Evolutionary conservation across 2,888 invertebrate species (phyloP), one percentile per base, ranked within the genome.

Genomic region (Pediacus dermestoides): DNA sequence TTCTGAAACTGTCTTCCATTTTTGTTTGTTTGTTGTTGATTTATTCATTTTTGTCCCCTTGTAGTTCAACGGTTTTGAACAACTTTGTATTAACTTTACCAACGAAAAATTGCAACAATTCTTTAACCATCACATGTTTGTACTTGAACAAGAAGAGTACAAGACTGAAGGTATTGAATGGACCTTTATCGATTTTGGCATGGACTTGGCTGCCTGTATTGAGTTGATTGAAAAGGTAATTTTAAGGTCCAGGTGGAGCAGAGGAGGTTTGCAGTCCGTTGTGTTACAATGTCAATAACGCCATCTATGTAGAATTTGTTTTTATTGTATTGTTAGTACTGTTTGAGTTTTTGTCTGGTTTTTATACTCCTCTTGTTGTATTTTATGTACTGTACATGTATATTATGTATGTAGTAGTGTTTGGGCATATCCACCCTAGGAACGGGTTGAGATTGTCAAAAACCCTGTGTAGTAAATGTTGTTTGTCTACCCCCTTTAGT

Each of bases 61-160:
- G 39, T 74, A 88, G 87, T 87, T 66, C 81, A 94, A 94, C 81
- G 90, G 92, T 74, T 94, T 93, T 80, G 93, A 94, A 79, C 94
- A 94, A 80, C 81, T 94, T 71, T 94, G 93, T 80, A 94, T 94
- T 82, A 94, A 94, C 81, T 94, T 94, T 80, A 94, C 93, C 74
- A 94, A 94, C 73, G 93, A 94, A 78, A 90, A 92, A 74, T 81
- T 94, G 66, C 94, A 95, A 77, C 94, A 94, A 74, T 94, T 93
- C 83, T 94, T 94, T 86, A 94, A 94, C 77, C 93, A 94, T 70
- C 88, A 94, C 82, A 94, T 94, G 93, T 94, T 94, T 75, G 91
- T 94, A 62, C 82, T 94, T 61, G 93, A 94, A 73, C 93, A 94
- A 84, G 93, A 94, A 73, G 93, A 93, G 71, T 94, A 94, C 79